A percentile compares a stretch with the other conserved stretches of the same genome.
Conservation (phyloP, 2,888 invertebrate species). For the Lasioglossum oenotherae region DNA sequence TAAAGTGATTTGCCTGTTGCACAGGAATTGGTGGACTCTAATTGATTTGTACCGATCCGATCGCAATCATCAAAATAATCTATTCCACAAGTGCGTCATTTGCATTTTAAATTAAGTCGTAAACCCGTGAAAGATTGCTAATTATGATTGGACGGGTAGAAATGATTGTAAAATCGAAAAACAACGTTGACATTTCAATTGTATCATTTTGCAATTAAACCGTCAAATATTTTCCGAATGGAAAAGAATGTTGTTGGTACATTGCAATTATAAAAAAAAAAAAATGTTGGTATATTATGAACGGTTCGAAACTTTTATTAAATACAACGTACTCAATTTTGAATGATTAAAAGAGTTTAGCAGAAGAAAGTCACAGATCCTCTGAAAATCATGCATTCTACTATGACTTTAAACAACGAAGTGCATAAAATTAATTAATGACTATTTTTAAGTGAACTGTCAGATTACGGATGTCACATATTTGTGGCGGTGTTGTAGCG, state of each 20-base stretch:
- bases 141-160: background rate
- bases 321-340: too few species aligned
- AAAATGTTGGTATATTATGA: too few species aligned
- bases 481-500: too few species aligned
- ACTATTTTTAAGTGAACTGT: too few species aligned
- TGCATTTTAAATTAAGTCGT: constrained; percentile 4
- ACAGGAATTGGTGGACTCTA: constrained; percentile 11
- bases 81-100: background rate
- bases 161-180: background rate
- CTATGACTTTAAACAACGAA: too few species aligned
- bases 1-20: constrained; percentile 42
- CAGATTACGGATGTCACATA: too few species aligned
- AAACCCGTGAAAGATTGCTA: background rate
- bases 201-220: background rate
- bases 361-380: too few species aligned
- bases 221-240: background rate
- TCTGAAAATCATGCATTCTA: too few species aligned
- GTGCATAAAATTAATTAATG: too few species aligned
- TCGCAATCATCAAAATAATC: constrained; percentile 37
- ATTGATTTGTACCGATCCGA: constrained; percentile 33
- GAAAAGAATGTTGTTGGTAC: background rate
- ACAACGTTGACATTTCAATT: background rate
- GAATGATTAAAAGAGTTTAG: too few species aligned
- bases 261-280: background rate
- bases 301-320: too few species aligned